These are phyloP conservation scores for Halichondria panicea DNA, from an alignment of 37 sponge, comb jelly and placozoan genomes.

Conservation along the genomic window DNA sequence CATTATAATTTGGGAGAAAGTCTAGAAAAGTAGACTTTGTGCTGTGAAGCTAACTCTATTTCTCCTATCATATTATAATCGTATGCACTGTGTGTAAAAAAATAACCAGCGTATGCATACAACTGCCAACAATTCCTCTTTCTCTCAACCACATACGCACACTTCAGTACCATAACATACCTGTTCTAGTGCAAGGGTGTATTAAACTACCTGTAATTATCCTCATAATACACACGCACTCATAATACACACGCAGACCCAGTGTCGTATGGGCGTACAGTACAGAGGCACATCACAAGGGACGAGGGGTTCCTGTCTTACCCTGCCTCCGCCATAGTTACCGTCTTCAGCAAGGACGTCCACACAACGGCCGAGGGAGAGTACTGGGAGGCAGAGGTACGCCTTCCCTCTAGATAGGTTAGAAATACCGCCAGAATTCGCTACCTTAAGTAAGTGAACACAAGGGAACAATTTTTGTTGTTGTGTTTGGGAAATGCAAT, in stretches of 20 bases:
- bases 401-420: not conserved
- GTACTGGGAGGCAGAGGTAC: constrained; percentile 70
- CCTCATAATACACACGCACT: not conserved
- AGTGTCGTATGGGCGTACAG: constrained; percentile 66
- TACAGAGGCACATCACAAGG: constrained; percentile 27
- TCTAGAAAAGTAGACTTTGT: no score
- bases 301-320: constrained; percentile 53
- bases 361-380: constrained; percentile 15
- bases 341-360: constrained; percentile 39
- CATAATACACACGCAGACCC: constrained; percentile 26
- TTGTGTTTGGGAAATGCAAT: not conserved
- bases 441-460: not conserved
- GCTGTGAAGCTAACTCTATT: no score
- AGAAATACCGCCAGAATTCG: not conserved
- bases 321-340: constrained; percentile 49
- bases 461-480: not conserved
- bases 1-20: no score
- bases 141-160: not conserved
- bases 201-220: no score
- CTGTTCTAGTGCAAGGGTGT: no score
- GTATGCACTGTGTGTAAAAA: no score
- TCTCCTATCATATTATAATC: no score
- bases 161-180: no score
- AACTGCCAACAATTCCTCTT: not conserved
- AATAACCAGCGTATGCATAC: no score